phyloP scores from a whole-genome alignment of 1,140 invertebrate genomes.

The Eciton burchellii region DNA sequence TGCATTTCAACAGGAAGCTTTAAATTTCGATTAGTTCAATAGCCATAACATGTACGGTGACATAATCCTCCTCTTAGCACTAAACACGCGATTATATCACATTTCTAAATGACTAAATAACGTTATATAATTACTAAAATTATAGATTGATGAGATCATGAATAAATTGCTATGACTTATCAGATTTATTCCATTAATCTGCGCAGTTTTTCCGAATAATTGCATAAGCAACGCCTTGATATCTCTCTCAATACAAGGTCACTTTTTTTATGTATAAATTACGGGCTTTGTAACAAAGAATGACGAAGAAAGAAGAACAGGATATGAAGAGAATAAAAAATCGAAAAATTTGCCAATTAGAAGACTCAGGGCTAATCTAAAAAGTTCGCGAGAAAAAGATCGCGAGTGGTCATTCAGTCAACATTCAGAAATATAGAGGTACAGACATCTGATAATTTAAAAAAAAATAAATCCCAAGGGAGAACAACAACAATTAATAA shows the following conservation, averaged over 20 bases:
- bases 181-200: not conserved
- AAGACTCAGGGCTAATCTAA: not conserved
- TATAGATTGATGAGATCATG: not conserved
- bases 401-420: too few relatives aligned
- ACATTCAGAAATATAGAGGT: too few relatives aligned
- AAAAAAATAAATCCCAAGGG: too few relatives aligned
- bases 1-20: not conserved
- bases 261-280: not conserved
- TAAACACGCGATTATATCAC: conserved; percentile 6
- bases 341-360: not conserved
- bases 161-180: not conserved
- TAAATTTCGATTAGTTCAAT: conserved; percentile 5
- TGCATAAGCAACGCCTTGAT: not conserved
- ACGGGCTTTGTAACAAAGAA: not conserved
- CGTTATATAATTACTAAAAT: not conserved
- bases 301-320: not conserved
- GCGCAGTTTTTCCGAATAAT: not conserved
- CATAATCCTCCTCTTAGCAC: conserved; percentile 6
- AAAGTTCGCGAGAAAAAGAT: too few relatives aligned
- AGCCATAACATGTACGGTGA: not conserved
- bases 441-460: too few relatives aligned
- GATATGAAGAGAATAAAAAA: not conserved
- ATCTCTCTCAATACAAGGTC: not conserved
- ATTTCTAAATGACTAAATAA: not conserved
- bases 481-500: too few relatives aligned